These are phyloP conservation scores for Prosapia bicincta DNA, from an alignment of 2,888 invertebrate species.

Conservation along the genomic window DNA sequence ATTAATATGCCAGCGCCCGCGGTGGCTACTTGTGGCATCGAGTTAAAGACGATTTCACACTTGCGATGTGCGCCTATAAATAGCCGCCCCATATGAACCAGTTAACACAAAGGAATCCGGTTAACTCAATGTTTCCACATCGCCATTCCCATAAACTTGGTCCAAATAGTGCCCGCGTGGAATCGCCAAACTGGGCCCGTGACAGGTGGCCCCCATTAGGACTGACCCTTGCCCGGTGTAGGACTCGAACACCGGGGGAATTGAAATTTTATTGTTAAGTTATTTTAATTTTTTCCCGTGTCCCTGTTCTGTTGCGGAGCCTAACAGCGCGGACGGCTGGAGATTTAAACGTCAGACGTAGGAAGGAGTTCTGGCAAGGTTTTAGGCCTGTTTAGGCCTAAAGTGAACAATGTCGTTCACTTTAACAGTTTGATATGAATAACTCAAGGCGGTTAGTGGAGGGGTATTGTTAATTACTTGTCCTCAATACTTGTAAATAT, in stretches of 20 bases:
- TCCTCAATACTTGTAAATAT: too few species aligned
- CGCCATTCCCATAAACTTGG: not conserved
- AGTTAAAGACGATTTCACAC: not conserved
- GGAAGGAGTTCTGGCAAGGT: too few species aligned
- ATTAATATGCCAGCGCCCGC: too few species aligned
- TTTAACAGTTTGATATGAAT: too few species aligned
- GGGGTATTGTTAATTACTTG: too few species aligned
- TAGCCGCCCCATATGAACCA: not conserved
- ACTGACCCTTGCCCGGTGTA: not conserved
- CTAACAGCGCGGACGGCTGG: not conserved
- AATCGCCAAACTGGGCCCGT: not conserved
- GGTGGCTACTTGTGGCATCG: not conserved
- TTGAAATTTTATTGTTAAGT: not conserved
- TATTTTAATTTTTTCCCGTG: not conserved
- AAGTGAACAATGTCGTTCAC: too few species aligned
- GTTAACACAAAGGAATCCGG: not conserved
- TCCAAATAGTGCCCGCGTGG: not conserved
- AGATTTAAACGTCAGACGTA: not conserved
- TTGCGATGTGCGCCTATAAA: not conserved
- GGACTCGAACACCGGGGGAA: not conserved
- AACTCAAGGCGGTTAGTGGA: too few species aligned
- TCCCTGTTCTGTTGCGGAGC: not conserved
- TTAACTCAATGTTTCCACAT: not conserved
- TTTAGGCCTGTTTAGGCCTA: too few species aligned
- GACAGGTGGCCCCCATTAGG: not conserved